Evolutionary conservation across 2,113 vertebrate species (phyloP).

Genomic region (Shinisaurus crocodilurus): DNA sequence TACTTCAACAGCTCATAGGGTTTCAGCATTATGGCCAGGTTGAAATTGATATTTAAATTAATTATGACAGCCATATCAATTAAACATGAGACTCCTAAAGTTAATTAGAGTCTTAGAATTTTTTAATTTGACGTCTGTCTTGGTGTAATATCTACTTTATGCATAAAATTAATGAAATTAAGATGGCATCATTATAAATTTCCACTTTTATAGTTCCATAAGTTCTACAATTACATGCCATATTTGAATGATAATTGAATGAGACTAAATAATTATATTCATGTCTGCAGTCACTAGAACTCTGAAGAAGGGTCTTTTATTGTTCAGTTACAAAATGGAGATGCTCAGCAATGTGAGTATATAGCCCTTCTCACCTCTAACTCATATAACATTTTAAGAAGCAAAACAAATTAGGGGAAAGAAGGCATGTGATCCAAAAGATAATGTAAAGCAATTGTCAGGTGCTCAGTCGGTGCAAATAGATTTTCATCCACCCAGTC

Average conservation of each 20-base stretch:
- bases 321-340: slow-evolving; percentile 15
- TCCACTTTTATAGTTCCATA: slow-evolving; percentile 82
- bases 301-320: slow-evolving; percentile 46
- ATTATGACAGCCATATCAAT: slow-evolving; percentile 86
- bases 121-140: slow-evolving; percentile 84
- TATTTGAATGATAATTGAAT: slow-evolving; percentile 83
- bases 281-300: slow-evolving; percentile 49
- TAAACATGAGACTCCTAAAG: slow-evolving; percentile 83
- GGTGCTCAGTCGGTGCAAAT: background rate
- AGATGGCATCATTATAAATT: slow-evolving; percentile 82
- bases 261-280: slow-evolving; percentile 70
- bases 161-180: slow-evolving; percentile 87
- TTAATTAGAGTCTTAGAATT: slow-evolving; percentile 81
- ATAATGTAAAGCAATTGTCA: background rate
- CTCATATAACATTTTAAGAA: background rate
- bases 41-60: slow-evolving; percentile 82
- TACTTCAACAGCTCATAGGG: slow-evolving; percentile 56
- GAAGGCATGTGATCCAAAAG: background rate
- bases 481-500: background rate
- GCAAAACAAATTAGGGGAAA: background rate
- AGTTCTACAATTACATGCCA: slow-evolving; percentile 81
- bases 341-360: background rate
- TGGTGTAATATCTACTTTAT: slow-evolving; percentile 81
- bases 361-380: background rate
- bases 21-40: slow-evolving; percentile 73